Evolutionary conservation across 1,140 invertebrate genomes (phyloP), one percentile per base, ranked within the genome.

Genomic region (Anthonomus grandis): DNA sequence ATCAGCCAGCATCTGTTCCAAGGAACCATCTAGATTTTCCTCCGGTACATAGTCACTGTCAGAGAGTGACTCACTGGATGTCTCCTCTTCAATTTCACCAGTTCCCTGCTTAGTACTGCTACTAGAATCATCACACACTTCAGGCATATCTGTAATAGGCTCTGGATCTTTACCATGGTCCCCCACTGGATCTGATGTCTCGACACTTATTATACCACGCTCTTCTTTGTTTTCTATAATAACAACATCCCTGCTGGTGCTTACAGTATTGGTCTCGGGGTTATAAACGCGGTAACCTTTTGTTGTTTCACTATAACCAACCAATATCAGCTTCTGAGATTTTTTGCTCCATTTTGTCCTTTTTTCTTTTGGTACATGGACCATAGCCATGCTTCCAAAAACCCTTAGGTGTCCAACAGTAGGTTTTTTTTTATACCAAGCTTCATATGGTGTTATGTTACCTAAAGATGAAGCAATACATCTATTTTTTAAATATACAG

Each of bases 181-280:
- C n/a, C n/a, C n/a, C n/a, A n/a, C n/a, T n/a, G n/a, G n/a, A n/a
- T n/a, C n/a, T n/a, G n/a, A n/a, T n/a, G n/a, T n/a, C n/a, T n/a
- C n/a, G n/a, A n/a, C n/a, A n/a, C n/a, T n/a, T n/a, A n/a, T n/a
- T n/a, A n/a, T n/a, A n/a, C n/a, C 37, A 31, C n/a, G n/a, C 8
- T 44, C 13, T 15, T 17, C 15, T 10, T 39, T 39, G 18, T 63
- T 60, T 45, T 70, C 67, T 0, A 68, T 44, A 22, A 73, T 68
- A 41, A 57, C 56, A 2, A 71, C 67, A 66, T 73, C 63, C 54
- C 69, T 57, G 36, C 64, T 65, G 3, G 64, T 63, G 6, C 59
- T 38, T 36, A 64, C 55, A 54, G 60, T 59, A 13, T 59, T 64
- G 17, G 36, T 70, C 47, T 38, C 45, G 39, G 61, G 47, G 61